These are phyloP conservation scores for Atlantisia rogersi DNA, from an alignment of 2,113 vertebrate genomes.

Conservation along the genomic window DNA sequence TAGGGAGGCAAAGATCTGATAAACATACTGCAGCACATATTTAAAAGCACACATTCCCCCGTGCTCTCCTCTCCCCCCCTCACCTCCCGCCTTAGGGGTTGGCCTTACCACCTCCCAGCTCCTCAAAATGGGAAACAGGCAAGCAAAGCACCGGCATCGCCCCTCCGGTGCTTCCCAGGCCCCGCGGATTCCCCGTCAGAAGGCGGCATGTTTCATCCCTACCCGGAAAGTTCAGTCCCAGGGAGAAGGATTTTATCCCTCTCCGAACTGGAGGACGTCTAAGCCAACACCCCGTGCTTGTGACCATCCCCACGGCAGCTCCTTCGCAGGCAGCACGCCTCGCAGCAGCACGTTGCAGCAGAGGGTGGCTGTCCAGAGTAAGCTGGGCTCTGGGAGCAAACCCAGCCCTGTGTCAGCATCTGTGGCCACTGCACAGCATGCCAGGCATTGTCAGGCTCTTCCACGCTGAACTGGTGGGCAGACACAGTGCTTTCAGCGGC, in stretches of 20 bases:
- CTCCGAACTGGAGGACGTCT: accelerated
- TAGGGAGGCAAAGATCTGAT: background rate
- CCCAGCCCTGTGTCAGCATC: background rate
- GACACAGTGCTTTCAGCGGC: accelerated
- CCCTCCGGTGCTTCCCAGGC: accelerated
- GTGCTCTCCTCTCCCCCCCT: too few species aligned
- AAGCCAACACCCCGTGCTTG: accelerated
- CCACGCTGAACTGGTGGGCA: accelerated
- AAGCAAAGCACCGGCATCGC: background rate
- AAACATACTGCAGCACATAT: background rate
- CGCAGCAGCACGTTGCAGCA: accelerated
- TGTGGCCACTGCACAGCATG: accelerated
- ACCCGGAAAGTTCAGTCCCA: background rate
- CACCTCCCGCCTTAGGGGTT: background rate
- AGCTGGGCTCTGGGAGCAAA: background rate
- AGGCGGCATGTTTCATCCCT: accelerated
- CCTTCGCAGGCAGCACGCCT: accelerated
- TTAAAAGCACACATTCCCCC: background rate
- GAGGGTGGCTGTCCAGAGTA: background rate
- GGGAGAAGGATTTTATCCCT: background rate
- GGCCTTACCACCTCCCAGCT: background rate
- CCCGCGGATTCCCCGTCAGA: accelerated
- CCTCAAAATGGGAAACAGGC: background rate
- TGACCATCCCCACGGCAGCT: too few species aligned
- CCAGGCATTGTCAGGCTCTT: accelerated